A percentile compares a stretch with the other conserved stretches of the same genome.
Evolutionary conservation across 2,797 vertebrate genomes (phyloP).

Genomic region (Tarsius wallacei): DNA sequence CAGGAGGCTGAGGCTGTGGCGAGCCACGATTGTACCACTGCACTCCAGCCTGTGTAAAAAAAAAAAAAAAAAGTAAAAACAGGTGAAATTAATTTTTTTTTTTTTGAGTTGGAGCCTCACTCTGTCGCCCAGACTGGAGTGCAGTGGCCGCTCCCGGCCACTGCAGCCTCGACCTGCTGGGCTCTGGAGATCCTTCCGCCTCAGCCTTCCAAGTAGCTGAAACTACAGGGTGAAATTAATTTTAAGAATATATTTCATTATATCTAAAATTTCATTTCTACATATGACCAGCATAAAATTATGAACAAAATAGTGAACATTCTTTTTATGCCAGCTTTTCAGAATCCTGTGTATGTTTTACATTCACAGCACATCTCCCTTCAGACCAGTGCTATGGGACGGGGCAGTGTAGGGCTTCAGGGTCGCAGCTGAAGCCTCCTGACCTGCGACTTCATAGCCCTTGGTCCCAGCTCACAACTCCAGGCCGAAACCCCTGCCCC

Average conservation of each 20-base stretch:
- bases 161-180: too few species aligned
- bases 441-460: background rate
- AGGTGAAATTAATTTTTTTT: background rate
- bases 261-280: background rate
- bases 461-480: background rate
- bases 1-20: too few species aligned
- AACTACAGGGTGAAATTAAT: background rate
- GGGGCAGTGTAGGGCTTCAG: background rate
- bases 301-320: background rate
- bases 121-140: too few species aligned
- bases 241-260: background rate
- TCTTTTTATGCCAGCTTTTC: fast-evolving
- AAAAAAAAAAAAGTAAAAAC: background rate
- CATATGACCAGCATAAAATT: fast-evolving
- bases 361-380: background rate
- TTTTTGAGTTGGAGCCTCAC: too few species aligned
- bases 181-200: too few species aligned
- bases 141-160: too few species aligned
- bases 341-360: background rate
- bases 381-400: background rate
- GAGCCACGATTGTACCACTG: too few species aligned
- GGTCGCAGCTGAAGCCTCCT: background rate
- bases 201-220: too few species aligned
- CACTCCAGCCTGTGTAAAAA: too few species aligned
- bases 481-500: background rate